Base-by-base conservation (phyloP, 2,113 vertebrate species). In the Aramus guarauna region DNA sequence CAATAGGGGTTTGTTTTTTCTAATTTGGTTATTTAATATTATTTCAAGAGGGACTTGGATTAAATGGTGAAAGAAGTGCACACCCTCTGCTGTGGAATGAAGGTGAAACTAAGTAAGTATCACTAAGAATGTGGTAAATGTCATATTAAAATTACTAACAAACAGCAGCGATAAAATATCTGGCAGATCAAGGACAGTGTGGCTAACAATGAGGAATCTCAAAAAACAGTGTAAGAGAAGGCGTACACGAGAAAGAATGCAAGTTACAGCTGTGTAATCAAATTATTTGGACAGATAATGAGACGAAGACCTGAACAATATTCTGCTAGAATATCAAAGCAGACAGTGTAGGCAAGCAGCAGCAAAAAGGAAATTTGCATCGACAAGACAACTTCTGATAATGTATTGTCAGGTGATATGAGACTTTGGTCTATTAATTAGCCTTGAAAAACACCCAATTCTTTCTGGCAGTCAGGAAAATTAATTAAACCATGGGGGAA, bases 291-390 rank as follows among this genome's bases (percentile, higher is more conserved):
- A 30, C 26, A 79, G 63, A 26, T 74, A 85, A 67, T 66, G 47
- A 85, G 60, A 85, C 36, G 3, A 6, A 63, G 53, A 58, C 43
- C 47, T 83, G 76, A 95, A 79, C 23, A 36, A 47, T 80, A 73
- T 68, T 78, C 47, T 73, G 56, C 47, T 73, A 50, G 71, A 86
- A 79, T 91, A 83, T 90, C 66, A 84, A 96, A 96, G 45, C 36
- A 95, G 79, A 68, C 52, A 56, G 37, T 17, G 22, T 29, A 85
- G 88, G 64, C 41, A 92, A 73, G 89, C 20, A 67, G 52, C 80
- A 76, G 68, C 74, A 85, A 90, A 95, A 95, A 92, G 36, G 52
- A 87, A 85, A 82, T 69, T 77, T 91, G 72, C 87, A 82, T 95
- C 27, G 75, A 32, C 0, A 6, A 87, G 53, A 48, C 53, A 74